Percentiles rank a stretch among this genome's conserved stretches.
phyloP scores from a whole-genome alignment of 2,797 vertebrate genomes.

The Fringilla coelebs region DNA sequence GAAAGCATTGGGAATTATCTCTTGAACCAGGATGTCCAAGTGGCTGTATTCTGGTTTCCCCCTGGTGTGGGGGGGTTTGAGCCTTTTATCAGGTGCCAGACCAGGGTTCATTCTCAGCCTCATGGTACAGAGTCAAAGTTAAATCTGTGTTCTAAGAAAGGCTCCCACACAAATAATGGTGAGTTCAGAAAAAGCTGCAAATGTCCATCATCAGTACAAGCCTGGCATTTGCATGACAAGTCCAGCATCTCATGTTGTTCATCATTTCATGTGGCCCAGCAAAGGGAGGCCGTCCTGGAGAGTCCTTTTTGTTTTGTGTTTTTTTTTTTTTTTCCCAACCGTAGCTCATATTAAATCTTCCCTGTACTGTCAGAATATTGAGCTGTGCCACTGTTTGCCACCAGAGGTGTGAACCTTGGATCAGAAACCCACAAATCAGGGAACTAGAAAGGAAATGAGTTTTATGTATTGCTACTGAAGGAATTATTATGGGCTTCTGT shows the following conservation, averaged over 20 bases:
- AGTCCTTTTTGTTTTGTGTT: background rate
- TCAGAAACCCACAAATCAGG: background rate
- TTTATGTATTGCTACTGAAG: background rate
- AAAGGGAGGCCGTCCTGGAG: background rate
- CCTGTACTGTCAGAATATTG: background rate
- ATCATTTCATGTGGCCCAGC: background rate
- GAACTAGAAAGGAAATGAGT: background rate
- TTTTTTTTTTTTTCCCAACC: background rate
- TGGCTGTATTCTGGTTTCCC: conserved; percentile 50
- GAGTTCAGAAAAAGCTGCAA: background rate
- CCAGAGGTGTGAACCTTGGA: background rate
- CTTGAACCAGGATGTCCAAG: conserved; percentile 62
- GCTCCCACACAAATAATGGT: background rate
- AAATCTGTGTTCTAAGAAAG: background rate
- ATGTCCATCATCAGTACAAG: background rate
- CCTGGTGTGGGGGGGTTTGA: background rate
- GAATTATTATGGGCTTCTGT: background rate
- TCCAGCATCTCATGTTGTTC: background rate
- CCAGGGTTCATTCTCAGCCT: background rate
- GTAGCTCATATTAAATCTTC: background rate
- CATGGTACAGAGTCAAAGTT: background rate
- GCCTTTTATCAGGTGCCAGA: background rate
- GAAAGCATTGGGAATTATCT: conserved; percentile 45
- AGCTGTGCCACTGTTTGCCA: background rate
- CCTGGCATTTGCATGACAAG: background rate